Conservation (phyloP, 2,797 vertebrate species). For the Pogonophryne albipinna region DNA sequence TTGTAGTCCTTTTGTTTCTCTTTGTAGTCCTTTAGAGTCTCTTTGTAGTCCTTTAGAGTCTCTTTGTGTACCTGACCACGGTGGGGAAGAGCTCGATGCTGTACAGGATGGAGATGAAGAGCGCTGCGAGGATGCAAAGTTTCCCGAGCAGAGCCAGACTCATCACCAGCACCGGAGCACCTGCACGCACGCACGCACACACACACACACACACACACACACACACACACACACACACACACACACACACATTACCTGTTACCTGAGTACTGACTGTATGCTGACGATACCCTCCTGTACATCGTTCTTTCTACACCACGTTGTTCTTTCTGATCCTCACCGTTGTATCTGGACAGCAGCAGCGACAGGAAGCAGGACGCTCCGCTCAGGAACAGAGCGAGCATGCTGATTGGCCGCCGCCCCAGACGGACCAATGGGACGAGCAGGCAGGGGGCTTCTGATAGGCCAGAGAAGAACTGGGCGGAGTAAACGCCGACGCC, state of each 20-base stretch:
- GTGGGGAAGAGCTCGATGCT: conserved; percentile 85
- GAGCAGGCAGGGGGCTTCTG: conserved; percentile 79
- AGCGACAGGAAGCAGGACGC: conserved; percentile 77
- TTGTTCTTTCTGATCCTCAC: conserved; percentile 45
- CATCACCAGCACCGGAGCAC: conserved; percentile 75
- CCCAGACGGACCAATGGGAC: conserved; percentile 77
- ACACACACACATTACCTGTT: too few species aligned
- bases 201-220: too few species aligned
- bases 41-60: too few species aligned
- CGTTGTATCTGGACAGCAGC: conserved; percentile 72
- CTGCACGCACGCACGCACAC: conserved; percentile 28
- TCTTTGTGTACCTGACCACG: conserved; percentile 70
- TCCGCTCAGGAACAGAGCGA: conserved; percentile 80
- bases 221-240: too few species aligned
- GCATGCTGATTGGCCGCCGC: conserved; percentile 76
- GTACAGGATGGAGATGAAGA: conserved; percentile 78
- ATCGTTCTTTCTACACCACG: too few species aligned
- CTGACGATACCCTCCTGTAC: background rate
- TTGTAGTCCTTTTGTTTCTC: too few species aligned
- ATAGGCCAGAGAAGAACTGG: conserved; percentile 85
- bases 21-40: too few species aligned
- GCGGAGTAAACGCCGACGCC: conserved; percentile 79
- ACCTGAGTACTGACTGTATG: background rate
- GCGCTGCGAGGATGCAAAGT: conserved; percentile 78
- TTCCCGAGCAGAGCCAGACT: conserved; percentile 81